Evolutionary conservation across 2,797 vertebrate species (phyloP), one percentile per base, ranked within the genome.

Genomic region (Gephyroberyx darwinii): DNA sequence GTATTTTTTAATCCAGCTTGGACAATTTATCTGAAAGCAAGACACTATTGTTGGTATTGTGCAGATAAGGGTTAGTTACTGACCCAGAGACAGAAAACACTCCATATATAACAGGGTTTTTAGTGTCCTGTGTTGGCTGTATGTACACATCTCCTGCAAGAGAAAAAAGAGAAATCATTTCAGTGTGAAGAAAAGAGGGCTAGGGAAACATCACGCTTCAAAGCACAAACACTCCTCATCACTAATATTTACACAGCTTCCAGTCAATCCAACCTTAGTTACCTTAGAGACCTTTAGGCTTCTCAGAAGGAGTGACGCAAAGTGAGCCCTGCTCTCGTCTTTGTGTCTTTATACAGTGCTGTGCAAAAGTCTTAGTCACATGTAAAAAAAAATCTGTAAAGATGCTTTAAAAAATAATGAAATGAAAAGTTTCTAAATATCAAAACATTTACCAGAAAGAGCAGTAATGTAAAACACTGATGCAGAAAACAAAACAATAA

Each of bases 1-100:
- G 1, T 20, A 7, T 2, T 51, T 51, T 17, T 47, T 17, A 2
- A 20, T 51, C 48, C 2, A 10, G 20, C 19, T 19, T 5, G 7
- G 8, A 20, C 20, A n/a, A 26, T 19, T 20, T 20, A 20, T 8
- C 19, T 9, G 5, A 53, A 12, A 14, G 26, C 19, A 53, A 26
- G 10, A 39, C 10, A 1, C 10, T 39, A 39, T 39, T 39, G 37
- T 39, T 39, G 8, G 8, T 12, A 39, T 39, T 39, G 37, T 39
- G 37, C 7, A 35, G 5, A 50, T 9, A 39, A 8, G 10, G 50
- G 7, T 26, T 30, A 16, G 16, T 30, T 41, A 93, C 96, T 94
- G 71, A 99, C 98, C 98, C 98, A 0, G 97, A 98, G 56, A 98
- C 95, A 0, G 96, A 97, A 85, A 99, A 99, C 58, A 98, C 98